Base-by-base conservation (phyloP, 2,113 vertebrate genomes). In the Cisticola juncidis region DNA sequence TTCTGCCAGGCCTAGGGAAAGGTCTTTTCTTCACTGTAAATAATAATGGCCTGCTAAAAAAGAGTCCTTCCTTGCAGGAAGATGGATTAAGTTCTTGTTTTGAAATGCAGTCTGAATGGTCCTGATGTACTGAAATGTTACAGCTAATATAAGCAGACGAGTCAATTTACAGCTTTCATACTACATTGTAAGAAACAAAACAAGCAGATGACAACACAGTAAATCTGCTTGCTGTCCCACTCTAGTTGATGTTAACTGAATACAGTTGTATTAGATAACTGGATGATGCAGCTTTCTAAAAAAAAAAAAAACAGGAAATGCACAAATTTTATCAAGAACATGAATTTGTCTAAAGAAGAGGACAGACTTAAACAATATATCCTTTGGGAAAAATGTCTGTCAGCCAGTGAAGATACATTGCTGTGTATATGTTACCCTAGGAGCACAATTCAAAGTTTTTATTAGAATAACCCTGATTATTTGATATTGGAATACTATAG, bases 91-190 rank as follows among this genome's bases (percentile, higher is more conserved):
- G 61, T 90, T 69, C 74, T 90, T 85, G 28, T 82, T 96, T 71
- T 93, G 77, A 92, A 90, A 90, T 85, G 82, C 42, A 54, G 80
- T 57, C 60, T 95, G 95, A 96, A 85, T 93, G 77, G 86, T 66
- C 66, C 60, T 76, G 90, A 68, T 95, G 61, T 62, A 72, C 81
- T 78, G 92, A 94, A 97, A 93, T 81, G 84, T 92, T 96, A 78
- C 48, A 91, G 80, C 87, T 96, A 96, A 95, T 96, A 84, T 77
- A 94, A 95, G 96, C 95, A 95, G 95, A 95, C 45, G 88, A 97
- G 94, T 94, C 94, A 78, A 97, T 97, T 97, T 96, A 92, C 93
- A 96, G 92, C 93, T 94, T 96, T 96, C 94, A 85, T 96, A 92
- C 74, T 71, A 91, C 88, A 86, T 96, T 97, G 96, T 95, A 91